Conservation (phyloP, 2,797 vertebrate genomes). For the Hozukius guyotensis region DNA sequence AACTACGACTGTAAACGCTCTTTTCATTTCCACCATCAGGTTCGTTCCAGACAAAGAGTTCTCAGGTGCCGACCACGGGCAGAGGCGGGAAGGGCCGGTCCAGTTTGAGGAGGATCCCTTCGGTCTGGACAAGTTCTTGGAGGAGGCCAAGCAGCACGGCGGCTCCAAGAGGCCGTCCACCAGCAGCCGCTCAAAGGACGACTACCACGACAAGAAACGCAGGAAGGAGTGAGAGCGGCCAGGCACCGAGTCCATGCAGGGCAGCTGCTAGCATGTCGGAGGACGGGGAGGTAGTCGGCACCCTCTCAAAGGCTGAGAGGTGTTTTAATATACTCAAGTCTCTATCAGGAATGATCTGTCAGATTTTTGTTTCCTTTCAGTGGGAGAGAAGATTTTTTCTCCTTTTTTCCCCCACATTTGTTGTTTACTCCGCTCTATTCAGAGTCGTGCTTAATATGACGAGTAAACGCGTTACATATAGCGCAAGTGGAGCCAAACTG, state of each 20-base stretch:
- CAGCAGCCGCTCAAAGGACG: slow-evolving; percentile 93
- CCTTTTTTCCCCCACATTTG: no score
- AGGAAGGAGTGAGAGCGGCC: slow-evolving; percentile 90
- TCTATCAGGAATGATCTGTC: no score
- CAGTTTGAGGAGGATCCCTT: slow-evolving; percentile 99
- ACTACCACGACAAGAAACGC: slow-evolving; percentile 98
- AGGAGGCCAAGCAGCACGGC: slow-evolving; percentile 97
- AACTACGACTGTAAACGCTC: neutral
- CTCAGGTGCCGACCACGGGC: slow-evolving; percentile 91
- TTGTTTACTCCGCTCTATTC: no score
- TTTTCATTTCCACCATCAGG: slow-evolving; percentile 37
- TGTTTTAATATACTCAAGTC: no score
- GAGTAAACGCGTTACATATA: no score
- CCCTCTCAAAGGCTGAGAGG: no score
- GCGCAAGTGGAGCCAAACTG: no score
- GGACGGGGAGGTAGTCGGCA: neutral
- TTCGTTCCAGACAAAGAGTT: slow-evolving; percentile 96
- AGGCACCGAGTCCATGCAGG: neutral
- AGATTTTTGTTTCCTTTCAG: no score
- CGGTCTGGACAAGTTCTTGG: slow-evolving; percentile 98
- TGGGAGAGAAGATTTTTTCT: no score
- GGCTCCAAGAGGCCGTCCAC: slow-evolving; percentile 95
- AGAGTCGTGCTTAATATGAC: no score
- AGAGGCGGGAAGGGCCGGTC: slow-evolving; percentile 92
- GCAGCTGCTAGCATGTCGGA: neutral